Base-by-base conservation (phyloP, 37 sponge, comb jelly and placozoan genomes). In the Agelas oroides region DNA sequence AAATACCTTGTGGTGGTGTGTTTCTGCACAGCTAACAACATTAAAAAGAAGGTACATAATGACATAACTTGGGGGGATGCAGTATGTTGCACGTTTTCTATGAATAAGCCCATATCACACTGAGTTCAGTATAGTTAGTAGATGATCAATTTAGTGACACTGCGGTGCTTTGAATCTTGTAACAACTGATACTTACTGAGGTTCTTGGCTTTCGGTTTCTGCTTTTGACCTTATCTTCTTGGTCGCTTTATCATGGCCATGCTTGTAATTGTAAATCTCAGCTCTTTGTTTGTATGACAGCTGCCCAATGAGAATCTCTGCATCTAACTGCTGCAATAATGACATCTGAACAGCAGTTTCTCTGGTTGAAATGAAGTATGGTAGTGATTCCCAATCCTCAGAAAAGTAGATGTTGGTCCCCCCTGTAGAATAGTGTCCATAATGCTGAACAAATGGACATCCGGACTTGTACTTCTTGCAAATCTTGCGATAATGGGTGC, bases 231-330 rank as follows among this genome's bases (percentile, higher is more conserved):
- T 54, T 14, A 27, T 14, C 15, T 46, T 75, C 58, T 75, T 75
- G 58, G 46, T 75, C 13, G 57, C 76, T 18, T 58, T 53, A 53
- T 78, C 79, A 78, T 63, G 61, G 8, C 65, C 65, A 78, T 75
- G 56, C 20, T 21, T 33, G 14, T 20, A 19, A 35, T 83, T 83
- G 65, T 83, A 83, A 16, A 83, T 83, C 18, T 84, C 85, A 32
- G 67, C 41, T 16, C 77, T 3, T 62, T 84, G 85, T 58, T 84
- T 84, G 77, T 84, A 84, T 14, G 53, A 63, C 19, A 84, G 12
- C 28, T 75, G 68, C 1, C 85, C 77, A 76, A 84, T 64, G 23
- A 84, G 70, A 20, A 84, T 39, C 19, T 84, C 77, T 24, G 57
- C 68, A 84, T 84, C 69, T 8, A 76, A 65, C 17, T 28, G 67